Conservation (phyloP, 2,797 vertebrate genomes). For the Semotilus atromaculatus region DNA sequence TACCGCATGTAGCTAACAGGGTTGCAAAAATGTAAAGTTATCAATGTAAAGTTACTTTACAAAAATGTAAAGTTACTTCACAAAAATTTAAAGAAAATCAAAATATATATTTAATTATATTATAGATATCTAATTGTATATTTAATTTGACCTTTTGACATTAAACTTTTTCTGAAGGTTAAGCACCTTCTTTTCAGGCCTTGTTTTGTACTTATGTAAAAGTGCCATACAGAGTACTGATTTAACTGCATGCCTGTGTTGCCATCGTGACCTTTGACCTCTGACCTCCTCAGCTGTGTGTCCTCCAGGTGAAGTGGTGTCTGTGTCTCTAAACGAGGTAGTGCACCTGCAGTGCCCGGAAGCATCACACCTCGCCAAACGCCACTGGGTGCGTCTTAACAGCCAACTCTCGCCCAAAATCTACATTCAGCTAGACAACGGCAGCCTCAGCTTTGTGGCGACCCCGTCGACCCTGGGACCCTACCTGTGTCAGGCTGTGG, state of each 20-base stretch:
- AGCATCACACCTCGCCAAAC: conserved; percentile 67
- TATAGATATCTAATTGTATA: neutral
- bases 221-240: neutral
- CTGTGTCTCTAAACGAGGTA: conserved; percentile 74
- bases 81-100: neutral
- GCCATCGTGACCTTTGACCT: conserved; percentile 46
- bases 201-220: neutral
- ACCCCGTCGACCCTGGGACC: conserved; percentile 73
- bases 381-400: conserved; percentile 74
- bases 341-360: conserved; percentile 73
- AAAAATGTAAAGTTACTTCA: too few species aligned
- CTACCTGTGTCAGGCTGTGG: conserved; percentile 75
- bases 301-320: conserved; percentile 70
- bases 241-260: neutral
- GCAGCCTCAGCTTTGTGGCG: conserved; percentile 76
- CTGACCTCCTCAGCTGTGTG: conserved; percentile 56
- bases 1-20: neutral
- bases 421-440: conserved; percentile 70
- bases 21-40: neutral
- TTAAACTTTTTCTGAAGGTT: neutral
- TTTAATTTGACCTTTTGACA: neutral
- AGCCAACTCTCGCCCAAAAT: conserved; percentile 68
- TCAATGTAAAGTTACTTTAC: neutral
- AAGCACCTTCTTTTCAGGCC: neutral
- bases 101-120: neutral